Evolutionary conservation across 2,113 vertebrate genomes (phyloP).

Genomic region (Panthera leo): DNA sequence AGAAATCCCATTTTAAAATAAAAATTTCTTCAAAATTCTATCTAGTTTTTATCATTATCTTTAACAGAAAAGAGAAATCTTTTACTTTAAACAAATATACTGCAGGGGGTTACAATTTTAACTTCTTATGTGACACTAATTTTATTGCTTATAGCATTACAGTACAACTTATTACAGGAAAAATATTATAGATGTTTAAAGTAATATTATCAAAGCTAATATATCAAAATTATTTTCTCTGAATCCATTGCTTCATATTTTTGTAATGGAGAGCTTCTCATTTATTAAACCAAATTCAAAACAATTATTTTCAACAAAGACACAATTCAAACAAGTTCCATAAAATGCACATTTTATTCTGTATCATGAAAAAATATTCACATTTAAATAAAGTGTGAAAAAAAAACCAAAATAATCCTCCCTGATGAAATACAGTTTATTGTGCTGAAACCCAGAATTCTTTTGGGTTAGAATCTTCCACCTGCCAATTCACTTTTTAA

Average conservation of each 20-base stretch:
- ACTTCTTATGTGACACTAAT: not conserved
- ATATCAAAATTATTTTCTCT: not conserved
- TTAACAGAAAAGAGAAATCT: not conserved
- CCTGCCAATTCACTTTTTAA: slow-evolving; percentile 81
- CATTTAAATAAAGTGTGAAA: slow-evolving; percentile 86
- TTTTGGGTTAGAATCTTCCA: slow-evolving; percentile 84
- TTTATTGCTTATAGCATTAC: not conserved
- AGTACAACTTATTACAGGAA: not conserved
- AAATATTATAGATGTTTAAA: slow-evolving; percentile 3
- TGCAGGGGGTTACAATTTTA: not conserved
- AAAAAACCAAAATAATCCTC: slow-evolving; percentile 83
- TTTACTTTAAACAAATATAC: not conserved
- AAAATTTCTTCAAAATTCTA: slow-evolving; percentile 1
- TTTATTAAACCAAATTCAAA: slow-evolving; percentile 37
- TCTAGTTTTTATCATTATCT: not conserved
- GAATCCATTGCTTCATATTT: not conserved
- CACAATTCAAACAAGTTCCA: slow-evolving; percentile 75
- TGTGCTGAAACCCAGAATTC: slow-evolving; percentile 87
- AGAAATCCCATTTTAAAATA: not conserved
- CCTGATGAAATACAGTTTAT: slow-evolving; percentile 88
- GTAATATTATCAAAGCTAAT: slow-evolving; percentile 6
- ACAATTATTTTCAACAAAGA: slow-evolving; percentile 65
- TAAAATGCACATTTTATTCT: slow-evolving; percentile 89
- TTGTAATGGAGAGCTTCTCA: not conserved
- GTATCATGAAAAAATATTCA: slow-evolving; percentile 88